Evolutionary conservation across 1,140 invertebrate species (phyloP).

Genomic region (Harlomillsia oculata): DNA sequence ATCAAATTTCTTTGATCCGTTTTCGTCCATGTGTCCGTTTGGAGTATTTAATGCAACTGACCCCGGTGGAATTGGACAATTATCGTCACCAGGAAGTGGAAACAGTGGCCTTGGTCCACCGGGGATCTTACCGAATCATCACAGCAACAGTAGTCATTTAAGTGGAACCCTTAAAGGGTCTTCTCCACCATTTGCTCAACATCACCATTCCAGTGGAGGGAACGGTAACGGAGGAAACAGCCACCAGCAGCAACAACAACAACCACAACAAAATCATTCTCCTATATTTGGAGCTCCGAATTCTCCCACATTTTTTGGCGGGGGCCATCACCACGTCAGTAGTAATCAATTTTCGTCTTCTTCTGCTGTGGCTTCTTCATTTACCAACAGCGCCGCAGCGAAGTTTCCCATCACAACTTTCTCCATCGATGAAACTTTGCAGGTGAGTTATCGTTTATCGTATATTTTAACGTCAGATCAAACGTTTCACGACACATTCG

Average conservation of each 20-base stretch:
- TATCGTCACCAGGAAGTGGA: neutral
- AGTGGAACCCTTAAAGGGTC: neutral
- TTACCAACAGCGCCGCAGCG: neutral
- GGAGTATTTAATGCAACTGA: constrained; percentile 35
- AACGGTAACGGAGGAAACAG: neutral
- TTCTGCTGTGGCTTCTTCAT: too few relatives aligned
- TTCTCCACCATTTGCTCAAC: neutral
- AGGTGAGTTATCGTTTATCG: constrained; percentile 9
- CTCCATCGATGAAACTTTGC: constrained; percentile 33
- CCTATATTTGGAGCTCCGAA: constrained; percentile 15
- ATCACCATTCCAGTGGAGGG: neutral
- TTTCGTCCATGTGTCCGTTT: constrained; percentile 29
- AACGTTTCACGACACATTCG: neutral
- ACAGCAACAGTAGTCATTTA: neutral
- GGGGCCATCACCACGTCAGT: constrained; percentile 2
- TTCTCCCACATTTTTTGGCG: constrained; percentile 25
- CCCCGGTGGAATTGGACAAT: constrained; percentile 13
- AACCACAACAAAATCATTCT: constrained; percentile 22
- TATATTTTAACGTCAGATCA: too few relatives aligned
- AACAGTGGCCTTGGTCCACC: neutral
- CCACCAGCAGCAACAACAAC: neutral
- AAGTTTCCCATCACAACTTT: constrained; percentile 35
- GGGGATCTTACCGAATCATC: neutral
- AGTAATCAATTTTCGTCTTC: constrained; percentile 12
- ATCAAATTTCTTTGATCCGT: constrained; percentile 30